Base-by-base conservation (phyloP, 2,797 vertebrate species). In the Platalea minor region DNA sequence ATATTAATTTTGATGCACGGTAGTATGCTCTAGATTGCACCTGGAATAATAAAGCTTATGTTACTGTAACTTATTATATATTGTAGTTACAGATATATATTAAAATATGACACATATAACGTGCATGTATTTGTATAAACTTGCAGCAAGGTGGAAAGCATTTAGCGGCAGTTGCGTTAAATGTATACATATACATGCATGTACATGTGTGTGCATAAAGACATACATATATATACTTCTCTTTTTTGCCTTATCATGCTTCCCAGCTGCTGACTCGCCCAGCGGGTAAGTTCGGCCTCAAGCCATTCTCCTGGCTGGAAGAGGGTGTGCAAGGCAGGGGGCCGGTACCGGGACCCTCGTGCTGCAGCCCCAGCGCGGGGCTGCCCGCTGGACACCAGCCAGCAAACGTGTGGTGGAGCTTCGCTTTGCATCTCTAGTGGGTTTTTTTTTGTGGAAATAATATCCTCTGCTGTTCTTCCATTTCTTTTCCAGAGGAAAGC, bases 321-420 rank as follows among this genome's bases (percentile, higher is more conserved):
- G 20, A 46, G 18, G 37, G 46, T 65, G 33, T 46, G 29, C 12
- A 17, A 35, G 26, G 41, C 0, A 0, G 8, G 13, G 46, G 48
- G 29, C 20, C 0, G 6, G 41, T 60, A 19, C 31, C 0, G 1
- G 17, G 6, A 68, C 17, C 20, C 53, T 31, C 1, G 1, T 39
- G 41, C 53, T 24, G 68, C 37, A 69, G 69, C 41, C 56, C 25
- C 15, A 4, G 54, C 0, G 1, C 5, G 5, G n/a, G 29, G 50
- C 50, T 77, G 53, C 28, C 59, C 0, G 0, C 67, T 3, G 3
- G 33, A 6, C 53, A 45, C 24, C 14, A 13, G 5, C 50, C 31
- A 2, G 5, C 15, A 76, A 35, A 64, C 0, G 4, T 19, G 15
- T 15, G 28, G 7, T 4, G 29, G 45, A 56, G 41, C 41, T n/a